Base-by-base conservation (phyloP, 23 tunicate species). In the Trididemnum clinides region DNA sequence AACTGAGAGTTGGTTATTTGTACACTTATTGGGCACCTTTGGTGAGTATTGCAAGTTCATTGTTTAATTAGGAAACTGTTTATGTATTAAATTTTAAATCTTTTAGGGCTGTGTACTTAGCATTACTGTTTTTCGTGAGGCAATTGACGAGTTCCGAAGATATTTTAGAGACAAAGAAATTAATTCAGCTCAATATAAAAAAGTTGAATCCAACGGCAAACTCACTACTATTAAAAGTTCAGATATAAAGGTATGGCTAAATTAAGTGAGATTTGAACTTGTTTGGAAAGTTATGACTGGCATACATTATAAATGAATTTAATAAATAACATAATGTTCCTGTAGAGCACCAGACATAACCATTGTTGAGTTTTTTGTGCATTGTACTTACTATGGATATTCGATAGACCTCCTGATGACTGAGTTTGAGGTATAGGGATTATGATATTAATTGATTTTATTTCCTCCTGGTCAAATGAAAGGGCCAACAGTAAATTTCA, bases 21-120 rank as follows among this genome's bases (percentile, higher is more conserved):
- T 94, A 94, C 85, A 94, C 98, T 18, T 94, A 94, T 74, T 94
- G 98, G 98, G 90, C 81, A 7, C 98, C 98, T 26, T 50, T 94
- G 84, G 97, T 92, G 72, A 62, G 96, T 64, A 19, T 6, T 12
- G 4, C 18, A 59, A 12, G 21, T 59, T 44, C 15, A 44, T 7
- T 44, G 54, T 44, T 7, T 44, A 7, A 7, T 15, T 44, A 7
- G 12, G 15, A 7, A 44, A 44, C 10, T 44, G 54, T 44, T n/a
- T n/a, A n/a, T n/a, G n/a, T n/a, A n/a, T n/a, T 7, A 44, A 44
- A 44, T 44, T 7, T 44, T 44, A 7, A 15, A 44, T 39, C 26
- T 26, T 37, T 0, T 62, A 92, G 97, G 94, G 88, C n/a, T 94
- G 89, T 74, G 98, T 94, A 2, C 66, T 94, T 4, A 85, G 88